Evolutionary conservation across 1,140 invertebrate genomes (phyloP).

Genomic region (Sycophila sp.): DNA sequence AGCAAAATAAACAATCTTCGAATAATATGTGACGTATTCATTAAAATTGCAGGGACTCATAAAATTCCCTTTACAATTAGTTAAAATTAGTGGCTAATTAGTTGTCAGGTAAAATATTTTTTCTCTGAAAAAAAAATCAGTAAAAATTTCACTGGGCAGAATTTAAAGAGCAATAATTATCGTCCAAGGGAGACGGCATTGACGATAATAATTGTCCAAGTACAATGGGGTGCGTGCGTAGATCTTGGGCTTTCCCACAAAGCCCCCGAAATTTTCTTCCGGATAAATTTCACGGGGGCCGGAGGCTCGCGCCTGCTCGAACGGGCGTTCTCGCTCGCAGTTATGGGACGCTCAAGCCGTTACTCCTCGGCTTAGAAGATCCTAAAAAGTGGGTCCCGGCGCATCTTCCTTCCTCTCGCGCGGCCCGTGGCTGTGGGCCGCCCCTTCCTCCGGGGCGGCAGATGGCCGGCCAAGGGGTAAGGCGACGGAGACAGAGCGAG

Average conservation of each 20-base stretch:
- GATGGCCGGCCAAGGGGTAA: slow-evolving; percentile 68
- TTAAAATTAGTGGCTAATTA: no score
- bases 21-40: no score
- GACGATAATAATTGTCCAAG: no score
- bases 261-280: neutral
- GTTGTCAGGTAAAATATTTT: no score
- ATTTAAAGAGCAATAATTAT: no score
- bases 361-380: slow-evolving; percentile 36
- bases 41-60: no score
- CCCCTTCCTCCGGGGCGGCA: slow-evolving; percentile 60
- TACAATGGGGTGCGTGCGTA: neutral
- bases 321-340: no score
- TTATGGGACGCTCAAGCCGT: slow-evolving; percentile 51
- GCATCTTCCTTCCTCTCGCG: neutral
- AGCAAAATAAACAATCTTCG: no score
- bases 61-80: no score
- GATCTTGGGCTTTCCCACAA: neutral
- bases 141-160: no score
- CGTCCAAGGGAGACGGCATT: no score
- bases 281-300: neutral
- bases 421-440: slow-evolving; percentile 45
- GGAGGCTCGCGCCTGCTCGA: neutral
- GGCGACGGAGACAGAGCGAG: slow-evolving; percentile 49
- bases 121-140: no score
- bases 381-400: neutral